Evolutionary conservation across 2,888 invertebrate genomes (phyloP).

Genomic region (Macrosiphum euphorbiae): DNA sequence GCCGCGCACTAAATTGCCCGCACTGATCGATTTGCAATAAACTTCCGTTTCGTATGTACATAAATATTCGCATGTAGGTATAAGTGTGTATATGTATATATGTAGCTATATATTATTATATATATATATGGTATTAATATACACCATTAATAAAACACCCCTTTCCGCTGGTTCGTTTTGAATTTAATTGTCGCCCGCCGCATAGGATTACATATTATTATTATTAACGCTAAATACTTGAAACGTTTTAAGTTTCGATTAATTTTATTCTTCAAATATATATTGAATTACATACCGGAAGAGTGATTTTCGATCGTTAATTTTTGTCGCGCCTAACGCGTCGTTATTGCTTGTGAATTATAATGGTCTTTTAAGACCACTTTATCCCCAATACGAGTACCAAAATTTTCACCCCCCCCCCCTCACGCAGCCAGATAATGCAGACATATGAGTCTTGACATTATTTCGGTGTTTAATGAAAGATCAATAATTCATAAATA

Average conservation of each 20-base stretch:
- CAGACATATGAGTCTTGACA: neutral
- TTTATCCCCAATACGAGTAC: neutral
- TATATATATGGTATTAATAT: neutral
- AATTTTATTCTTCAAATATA: neutral
- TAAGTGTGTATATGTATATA: neutral
- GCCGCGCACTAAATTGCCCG: neutral
- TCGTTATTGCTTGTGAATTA: neutral
- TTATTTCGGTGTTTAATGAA: neutral
- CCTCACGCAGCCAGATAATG: neutral
- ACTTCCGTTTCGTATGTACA: constrained; percentile 23
- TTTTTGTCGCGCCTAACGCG: neutral
- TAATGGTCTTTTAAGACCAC: constrained; percentile 8
- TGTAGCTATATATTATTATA: neutral
- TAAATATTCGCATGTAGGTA: neutral
- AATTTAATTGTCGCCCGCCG: neutral
- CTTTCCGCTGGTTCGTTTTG: neutral
- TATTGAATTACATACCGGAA: neutral
- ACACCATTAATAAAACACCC: neutral
- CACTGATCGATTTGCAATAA: constrained; percentile 19
- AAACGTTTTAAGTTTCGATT: constrained; percentile 11
- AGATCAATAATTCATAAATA: constrained; percentile 7
- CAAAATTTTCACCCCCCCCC: neutral
- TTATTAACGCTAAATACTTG: constrained; percentile 3
- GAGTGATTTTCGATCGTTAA: neutral
- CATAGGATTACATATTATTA: neutral